Conservation (phyloP, 2,888 invertebrate species). For the Nomada flava region DNA sequence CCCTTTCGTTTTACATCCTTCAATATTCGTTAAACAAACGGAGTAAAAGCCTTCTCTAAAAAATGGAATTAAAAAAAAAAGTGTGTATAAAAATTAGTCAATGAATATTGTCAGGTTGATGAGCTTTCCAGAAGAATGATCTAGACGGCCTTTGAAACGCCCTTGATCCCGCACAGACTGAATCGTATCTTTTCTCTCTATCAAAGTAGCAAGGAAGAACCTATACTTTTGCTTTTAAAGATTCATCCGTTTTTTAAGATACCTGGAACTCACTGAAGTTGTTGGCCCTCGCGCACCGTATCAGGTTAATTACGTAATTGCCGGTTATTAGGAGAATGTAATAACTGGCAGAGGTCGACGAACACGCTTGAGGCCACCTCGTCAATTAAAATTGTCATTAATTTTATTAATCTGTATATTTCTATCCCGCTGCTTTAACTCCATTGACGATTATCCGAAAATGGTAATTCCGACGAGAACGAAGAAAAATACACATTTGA, state of each 20-base stretch:
- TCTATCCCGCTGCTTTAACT: slow-evolving; percentile 5
- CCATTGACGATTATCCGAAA: not conserved
- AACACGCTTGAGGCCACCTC: slow-evolving; percentile 35
- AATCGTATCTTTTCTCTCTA: not conserved
- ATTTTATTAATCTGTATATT: slow-evolving; percentile 29
- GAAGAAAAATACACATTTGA: not conserved
- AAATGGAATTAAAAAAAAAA: not conserved
- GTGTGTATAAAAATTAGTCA: not conserved
- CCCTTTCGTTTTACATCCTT: not conserved
- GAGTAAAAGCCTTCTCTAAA: not conserved
- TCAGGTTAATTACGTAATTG: slow-evolving; percentile 56
- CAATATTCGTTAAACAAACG: not conserved
- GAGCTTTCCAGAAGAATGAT: not conserved
- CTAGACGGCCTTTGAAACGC: not conserved
- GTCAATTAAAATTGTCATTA: slow-evolving; percentile 52
- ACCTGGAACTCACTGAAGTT: slow-evolving; percentile 37
- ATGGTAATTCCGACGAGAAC: not conserved
- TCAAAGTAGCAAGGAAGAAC: not conserved
- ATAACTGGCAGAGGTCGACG: slow-evolving; percentile 52
- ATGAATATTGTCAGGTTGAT: too few relatives aligned
- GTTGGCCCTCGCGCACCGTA: slow-evolving; percentile 2
- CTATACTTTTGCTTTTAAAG: slow-evolving; percentile 6
- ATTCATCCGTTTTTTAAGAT: not conserved
- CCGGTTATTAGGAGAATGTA: slow-evolving; percentile 48
- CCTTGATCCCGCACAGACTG: slow-evolving; percentile 4